Base-by-base conservation (phyloP, 2,113 vertebrate species). In the Mormoops blainvillei region DNA sequence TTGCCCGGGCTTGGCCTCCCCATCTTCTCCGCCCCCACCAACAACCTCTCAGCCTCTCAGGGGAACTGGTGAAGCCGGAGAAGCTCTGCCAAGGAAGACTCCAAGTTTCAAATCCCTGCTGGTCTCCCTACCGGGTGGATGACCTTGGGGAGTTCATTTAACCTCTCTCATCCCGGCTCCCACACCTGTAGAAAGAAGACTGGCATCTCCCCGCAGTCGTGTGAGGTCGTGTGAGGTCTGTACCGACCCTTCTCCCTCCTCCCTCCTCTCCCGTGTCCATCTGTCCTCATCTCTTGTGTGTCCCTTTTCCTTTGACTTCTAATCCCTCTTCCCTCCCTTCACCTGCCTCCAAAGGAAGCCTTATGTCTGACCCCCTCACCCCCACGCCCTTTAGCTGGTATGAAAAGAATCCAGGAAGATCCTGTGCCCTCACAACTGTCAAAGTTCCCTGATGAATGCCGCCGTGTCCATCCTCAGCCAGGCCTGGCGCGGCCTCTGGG, bases 401-500 rank as follows among this genome's bases (percentile, higher is more conserved):
- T 26, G 71, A 67, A 71, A 43, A 38, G 78, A 61, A 74, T 65
- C 85, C 4, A 12, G 56, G 56, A 74, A 2, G 10, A 78, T 38
- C 26, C 4, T 1, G 3, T 24, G 0, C 14, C 43, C 58, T 31
- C 8, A 11, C 18, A 1, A 33, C 2, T 5, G 11, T 31, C 33
- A 13, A 1, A 24, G 38, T 18, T 36, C 38, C 52, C 73, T 50
- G 78, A 67, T 45, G 6, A 82, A 45, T 52, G 41, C 15, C 65
- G 24, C 15, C 0, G 1, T 0, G 1, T n/a, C n/a, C 38, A 6
- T 52, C 63, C 54, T 65, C 0, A 7, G 87, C 96, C 83, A 88
- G 73, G 65, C 84, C 80, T 20, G 26, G 76, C n/a, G 50, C 22
- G 8, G 52, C 93, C 50, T 97, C 97, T 96, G 93, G 71, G 86